A percentile compares a stretch with the other conserved stretches of the same genome.
Conservation (phyloP, 1,140 invertebrate genomes). For the Pseudomyrmex dendroicus region DNA sequence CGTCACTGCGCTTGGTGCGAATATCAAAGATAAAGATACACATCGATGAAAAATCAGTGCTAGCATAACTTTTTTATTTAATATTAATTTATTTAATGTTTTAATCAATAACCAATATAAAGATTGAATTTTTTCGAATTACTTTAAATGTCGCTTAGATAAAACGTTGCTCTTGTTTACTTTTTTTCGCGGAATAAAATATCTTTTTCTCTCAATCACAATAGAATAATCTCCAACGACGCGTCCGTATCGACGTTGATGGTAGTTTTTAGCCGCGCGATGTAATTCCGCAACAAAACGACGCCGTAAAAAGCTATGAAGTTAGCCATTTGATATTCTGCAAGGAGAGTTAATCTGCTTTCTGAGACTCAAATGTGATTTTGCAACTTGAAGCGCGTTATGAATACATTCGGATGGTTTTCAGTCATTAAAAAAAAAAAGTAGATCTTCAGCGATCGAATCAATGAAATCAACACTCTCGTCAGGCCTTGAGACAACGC, state of each 20-base stretch:
- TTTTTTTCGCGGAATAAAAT: background rate
- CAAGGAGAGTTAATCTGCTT: background rate
- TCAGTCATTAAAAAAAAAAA: background rate
- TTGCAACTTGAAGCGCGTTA: constrained; percentile 1
- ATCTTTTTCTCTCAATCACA: background rate
- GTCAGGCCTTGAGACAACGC: background rate
- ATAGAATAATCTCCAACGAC: background rate
- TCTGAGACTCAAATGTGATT: constrained; percentile 22
- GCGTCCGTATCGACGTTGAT: background rate
- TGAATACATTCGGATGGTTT: background rate
- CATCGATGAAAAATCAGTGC: background rate
- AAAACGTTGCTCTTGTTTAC: no score
- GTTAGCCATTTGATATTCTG: background rate
- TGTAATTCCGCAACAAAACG: background rate
- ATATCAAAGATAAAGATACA: background rate
- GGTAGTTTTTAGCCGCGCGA: background rate
- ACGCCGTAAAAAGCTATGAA: background rate
- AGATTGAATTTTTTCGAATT: background rate
- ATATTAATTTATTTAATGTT: background rate
- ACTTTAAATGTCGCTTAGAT: background rate
- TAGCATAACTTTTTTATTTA: background rate
- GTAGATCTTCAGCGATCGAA: background rate
- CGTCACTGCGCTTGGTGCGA: background rate
- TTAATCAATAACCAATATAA: no score
- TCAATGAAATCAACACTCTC: constrained; percentile 13